These are phyloP conservation scores for Drosophila merina DNA, from an alignment of 2,888 invertebrate genomes.

Conservation along the genomic window DNA sequence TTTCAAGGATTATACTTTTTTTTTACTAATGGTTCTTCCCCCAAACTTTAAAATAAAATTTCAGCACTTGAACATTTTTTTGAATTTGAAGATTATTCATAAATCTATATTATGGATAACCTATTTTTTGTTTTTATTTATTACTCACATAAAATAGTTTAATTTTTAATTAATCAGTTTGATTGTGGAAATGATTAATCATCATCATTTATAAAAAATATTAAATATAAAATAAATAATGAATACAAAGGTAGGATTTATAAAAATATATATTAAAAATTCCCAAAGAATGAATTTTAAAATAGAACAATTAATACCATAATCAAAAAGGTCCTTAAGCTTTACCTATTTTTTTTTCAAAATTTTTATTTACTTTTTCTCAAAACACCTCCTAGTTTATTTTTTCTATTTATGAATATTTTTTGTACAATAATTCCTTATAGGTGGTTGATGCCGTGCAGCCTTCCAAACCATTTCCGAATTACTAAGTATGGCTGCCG, in stretches of 20 bases:
- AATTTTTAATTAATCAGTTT: neutral
- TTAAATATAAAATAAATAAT: neutral
- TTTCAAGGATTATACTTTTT: neutral
- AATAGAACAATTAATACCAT: neutral
- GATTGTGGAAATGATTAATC: neutral
- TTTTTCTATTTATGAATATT: neutral
- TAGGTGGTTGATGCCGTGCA: slow-evolving; percentile 40
- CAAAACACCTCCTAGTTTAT: no score
- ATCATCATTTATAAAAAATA: neutral
- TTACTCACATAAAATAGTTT: neutral
- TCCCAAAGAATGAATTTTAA: no score
- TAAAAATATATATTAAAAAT: neutral
- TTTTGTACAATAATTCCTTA: slow-evolving; percentile 31
- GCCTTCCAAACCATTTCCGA: slow-evolving; percentile 3
- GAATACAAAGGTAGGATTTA: neutral
- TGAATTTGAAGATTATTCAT: neutral
- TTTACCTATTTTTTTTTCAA: no score
- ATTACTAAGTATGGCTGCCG: slow-evolving; percentile 30
- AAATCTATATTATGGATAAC: neutral
- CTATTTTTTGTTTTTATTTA: neutral
- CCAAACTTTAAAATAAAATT: neutral
- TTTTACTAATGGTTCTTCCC: neutral
- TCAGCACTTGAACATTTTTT: neutral
- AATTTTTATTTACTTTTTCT: no score
- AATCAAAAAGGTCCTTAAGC: no score